Conservation (phyloP, 2,113 vertebrate genomes). For the Nesogale talazaci region DNA sequence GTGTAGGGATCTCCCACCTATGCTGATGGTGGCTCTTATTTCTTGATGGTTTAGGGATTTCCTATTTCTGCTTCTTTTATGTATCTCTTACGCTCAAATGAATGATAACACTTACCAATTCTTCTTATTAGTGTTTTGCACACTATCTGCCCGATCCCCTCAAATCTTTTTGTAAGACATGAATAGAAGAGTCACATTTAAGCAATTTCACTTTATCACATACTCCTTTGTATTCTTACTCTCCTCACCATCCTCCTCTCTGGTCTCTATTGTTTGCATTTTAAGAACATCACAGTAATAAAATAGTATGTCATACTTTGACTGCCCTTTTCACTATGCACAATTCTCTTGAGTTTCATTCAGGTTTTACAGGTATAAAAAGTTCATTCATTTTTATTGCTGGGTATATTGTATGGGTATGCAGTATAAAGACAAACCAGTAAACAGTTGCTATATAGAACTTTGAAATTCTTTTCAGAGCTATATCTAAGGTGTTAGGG, state of each 20-base stretch:
- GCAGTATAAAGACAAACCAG: not conserved
- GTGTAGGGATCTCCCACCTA: too few relatives aligned
- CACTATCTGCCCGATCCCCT: too few relatives aligned
- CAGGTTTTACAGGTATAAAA: not conserved
- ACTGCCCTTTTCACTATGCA: slow-evolving; percentile 7
- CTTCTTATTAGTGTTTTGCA: too few relatives aligned
- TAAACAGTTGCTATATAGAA: not conserved
- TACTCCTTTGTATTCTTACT: not conserved
- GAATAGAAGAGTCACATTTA: too few relatives aligned
- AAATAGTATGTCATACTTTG: slow-evolving; percentile 3
- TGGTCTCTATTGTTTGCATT: not conserved
- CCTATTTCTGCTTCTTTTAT: too few relatives aligned
- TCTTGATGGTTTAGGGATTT: too few relatives aligned
- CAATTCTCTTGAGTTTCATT: not conserved
- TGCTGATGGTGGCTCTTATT: too few relatives aligned
- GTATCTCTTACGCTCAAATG: too few relatives aligned
- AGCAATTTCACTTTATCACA: not conserved
- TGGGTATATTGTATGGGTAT: not conserved
- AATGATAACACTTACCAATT: too few relatives aligned
- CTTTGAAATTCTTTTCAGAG: not conserved
- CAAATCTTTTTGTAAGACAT: too few relatives aligned
- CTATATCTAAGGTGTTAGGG: not conserved
- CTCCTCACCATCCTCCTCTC: not conserved
- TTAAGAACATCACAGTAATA: slow-evolving; percentile 25
- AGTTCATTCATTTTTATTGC: slow-evolving; percentile 18